Evolutionary conservation across 2,797 vertebrate genomes (phyloP), one percentile per base, ranked within the genome.

Genomic region (Enteromius mattozi): DNA sequence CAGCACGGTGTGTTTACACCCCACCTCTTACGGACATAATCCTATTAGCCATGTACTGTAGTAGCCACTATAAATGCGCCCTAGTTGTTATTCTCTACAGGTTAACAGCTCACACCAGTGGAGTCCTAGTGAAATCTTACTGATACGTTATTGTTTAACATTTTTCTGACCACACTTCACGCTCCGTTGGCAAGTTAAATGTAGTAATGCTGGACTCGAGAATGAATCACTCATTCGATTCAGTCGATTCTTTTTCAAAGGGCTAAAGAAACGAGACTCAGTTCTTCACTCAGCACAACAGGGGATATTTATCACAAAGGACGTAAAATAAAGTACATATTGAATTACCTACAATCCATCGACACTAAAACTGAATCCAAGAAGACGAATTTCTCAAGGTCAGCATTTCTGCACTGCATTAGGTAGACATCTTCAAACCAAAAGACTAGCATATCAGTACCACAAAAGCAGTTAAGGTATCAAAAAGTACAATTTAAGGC

Each of bases 41-140:
- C 83, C 63, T 84, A 59, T 76, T 80, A 42, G 65, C n/a, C 37
- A 27, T 45, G 37, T 14, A 14, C 45, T 47, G 45, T 69, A 78
- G 77, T 71, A 63, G 45, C 35, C 17, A 61, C 5, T 68, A n/a
- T 68, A 24, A 24, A 61, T 27, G 56, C 12, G 12, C 24, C 56
- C 56, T 27, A 61, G 9, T 19, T 35, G 8, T 56, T 30, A 30
- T 42, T 24, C 10, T 27, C 56, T 61, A 27, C 56, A 51, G 7
- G 47, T 27, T 30, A 6, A 51, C 9, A 7, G 33, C 2, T 77
- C 51, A 54, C 17, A 40, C 51, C 10, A 27, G 35, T 27, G 35
- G 1, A 14, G 21, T n/a, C 21, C 13, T 10, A 16, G 59, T 59
- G 8, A 17, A 77, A 61, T 59, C 4, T 37, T 37, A 6, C 17